These are phyloP conservation scores for Corapipo altera DNA, from an alignment of 2,113 vertebrate genomes.

Conservation along the genomic window DNA sequence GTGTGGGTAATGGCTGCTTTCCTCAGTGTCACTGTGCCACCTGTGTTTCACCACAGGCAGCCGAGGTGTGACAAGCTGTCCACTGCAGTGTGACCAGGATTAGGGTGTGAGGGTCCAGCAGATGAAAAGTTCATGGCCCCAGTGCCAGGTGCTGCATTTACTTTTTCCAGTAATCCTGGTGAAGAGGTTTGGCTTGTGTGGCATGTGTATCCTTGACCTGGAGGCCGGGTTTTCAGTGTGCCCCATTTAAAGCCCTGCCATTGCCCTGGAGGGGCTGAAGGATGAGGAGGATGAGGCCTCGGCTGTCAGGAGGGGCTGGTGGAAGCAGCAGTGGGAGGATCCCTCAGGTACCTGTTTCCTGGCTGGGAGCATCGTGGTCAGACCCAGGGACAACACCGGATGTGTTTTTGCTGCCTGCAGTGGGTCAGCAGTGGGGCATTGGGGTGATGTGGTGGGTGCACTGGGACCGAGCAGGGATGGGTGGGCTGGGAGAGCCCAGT, in stretches of 20 bases:
- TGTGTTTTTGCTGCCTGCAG: background rate
- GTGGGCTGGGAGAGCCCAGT: rapidly evolving
- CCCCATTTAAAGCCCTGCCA: rapidly evolving
- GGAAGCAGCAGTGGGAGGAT: rapidly evolving
- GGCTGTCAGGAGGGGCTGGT: background rate
- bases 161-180: background rate
- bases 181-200: background rate
- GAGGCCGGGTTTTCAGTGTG: rapidly evolving
- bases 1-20: background rate
- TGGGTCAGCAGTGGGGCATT: rapidly evolving
- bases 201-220: rapidly evolving
- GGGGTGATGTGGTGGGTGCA: background rate
- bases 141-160: rapidly evolving
- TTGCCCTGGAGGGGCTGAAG: background rate
- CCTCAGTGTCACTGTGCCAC: too few relatives aligned
- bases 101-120: background rate
- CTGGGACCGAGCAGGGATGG: background rate
- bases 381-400: rapidly evolving
- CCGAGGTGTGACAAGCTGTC: rapidly evolving
- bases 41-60: background rate
- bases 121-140: rapidly evolving
- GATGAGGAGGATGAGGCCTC: background rate
- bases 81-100: rapidly evolving
- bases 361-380: rapidly evolving
- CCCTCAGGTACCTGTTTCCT: background rate